Evolutionary conservation across 1,140 invertebrate genomes (phyloP).

Genomic region (Drusus annulatus): DNA sequence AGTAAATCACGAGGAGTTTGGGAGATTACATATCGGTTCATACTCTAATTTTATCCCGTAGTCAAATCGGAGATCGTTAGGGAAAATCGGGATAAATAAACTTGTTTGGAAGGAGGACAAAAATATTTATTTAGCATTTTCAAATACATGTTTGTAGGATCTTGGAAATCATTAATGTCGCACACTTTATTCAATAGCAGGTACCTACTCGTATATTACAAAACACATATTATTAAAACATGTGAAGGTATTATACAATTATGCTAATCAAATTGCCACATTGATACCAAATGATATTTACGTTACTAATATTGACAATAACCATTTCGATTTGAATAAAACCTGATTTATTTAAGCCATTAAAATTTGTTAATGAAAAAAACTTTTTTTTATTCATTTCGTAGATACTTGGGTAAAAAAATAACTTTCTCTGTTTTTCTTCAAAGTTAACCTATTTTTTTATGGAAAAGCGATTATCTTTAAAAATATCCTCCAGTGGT

Average conservation of each 20-base stretch:
- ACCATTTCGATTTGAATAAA: no score
- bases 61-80: constrained; percentile 1
- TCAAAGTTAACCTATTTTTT: neutral
- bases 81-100: constrained; percentile 1
- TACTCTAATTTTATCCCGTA: constrained; percentile 16
- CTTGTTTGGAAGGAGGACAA: neutral
- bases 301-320: no score
- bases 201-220: no score
- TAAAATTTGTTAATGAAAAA: neutral
- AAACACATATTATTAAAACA: no score
- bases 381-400: neutral
- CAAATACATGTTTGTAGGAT: neutral
- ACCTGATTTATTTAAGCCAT: no score
- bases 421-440: neutral
- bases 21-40: constrained; percentile 18
- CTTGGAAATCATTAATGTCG: no score
- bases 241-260: no score
- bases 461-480: neutral
- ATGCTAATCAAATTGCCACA: no score
- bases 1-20: constrained; percentile 32
- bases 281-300: no score
- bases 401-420: neutral
- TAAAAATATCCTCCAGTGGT: neutral
- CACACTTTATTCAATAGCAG: no score
- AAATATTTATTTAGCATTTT: neutral